phyloP scores from a whole-genome alignment of 2,888 invertebrate genomes.

The Lacanobia oleracea region DNA sequence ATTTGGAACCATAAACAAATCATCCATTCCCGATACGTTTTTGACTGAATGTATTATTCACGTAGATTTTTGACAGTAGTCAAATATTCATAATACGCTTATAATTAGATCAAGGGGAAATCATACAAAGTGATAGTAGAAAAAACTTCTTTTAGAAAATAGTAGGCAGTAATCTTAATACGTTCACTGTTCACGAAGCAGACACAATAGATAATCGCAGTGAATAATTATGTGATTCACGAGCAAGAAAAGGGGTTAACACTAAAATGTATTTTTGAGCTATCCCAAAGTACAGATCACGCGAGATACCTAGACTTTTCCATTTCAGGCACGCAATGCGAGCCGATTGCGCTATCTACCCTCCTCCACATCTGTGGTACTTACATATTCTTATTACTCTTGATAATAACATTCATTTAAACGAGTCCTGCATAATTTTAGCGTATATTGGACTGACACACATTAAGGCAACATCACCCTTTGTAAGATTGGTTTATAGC shows the following conservation, averaged over 20 bases:
- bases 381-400: conserved; percentile 42
- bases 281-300: conserved; percentile 6
- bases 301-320: neutral
- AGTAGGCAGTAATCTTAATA: neutral
- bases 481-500: conserved; percentile 61
- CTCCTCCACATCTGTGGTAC: conserved; percentile 30
- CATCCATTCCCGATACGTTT: no score
- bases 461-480: conserved; percentile 57
- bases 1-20: no score
- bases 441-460: conserved; percentile 54
- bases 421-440: conserved; percentile 61
- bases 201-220: neutral
- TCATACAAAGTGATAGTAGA: neutral
- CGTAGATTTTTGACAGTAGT: neutral
- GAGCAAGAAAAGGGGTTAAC: neutral
- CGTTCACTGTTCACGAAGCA: neutral
- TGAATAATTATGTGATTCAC: neutral
- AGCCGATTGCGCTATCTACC: conserved; percentile 19
- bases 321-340: neutral
- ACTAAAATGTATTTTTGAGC: conserved; percentile 6
- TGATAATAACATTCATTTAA: conserved; percentile 49
- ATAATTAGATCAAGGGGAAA: neutral
- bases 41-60: no score
- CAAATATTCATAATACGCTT: neutral
- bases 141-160: neutral